A percentile compares a stretch with the other conserved stretches of the same genome.
phyloP scores from a whole-genome alignment of 2,888 invertebrate species.

The Anorthoa munda region DNA sequence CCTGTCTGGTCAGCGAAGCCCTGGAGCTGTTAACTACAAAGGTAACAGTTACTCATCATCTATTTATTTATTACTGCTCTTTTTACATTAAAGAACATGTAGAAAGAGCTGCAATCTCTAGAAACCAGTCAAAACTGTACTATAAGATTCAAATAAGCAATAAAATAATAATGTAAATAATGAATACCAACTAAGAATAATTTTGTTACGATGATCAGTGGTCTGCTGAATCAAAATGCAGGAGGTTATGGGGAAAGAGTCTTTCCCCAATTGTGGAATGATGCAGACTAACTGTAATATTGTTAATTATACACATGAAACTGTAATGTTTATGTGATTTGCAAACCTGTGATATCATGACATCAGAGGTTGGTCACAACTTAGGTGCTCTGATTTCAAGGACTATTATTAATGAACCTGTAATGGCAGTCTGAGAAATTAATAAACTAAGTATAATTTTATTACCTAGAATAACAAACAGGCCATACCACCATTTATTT shows the following conservation, averaged over 20 bases:
- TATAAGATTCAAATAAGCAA: not conserved
- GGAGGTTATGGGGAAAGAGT: not conserved
- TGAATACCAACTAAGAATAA: not conserved
- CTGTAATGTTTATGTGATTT: constrained; percentile 10
- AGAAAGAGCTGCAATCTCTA: not conserved
- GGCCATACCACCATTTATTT: not conserved
- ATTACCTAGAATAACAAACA: not conserved
- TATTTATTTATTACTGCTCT: not conserved
- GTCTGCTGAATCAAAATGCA: not conserved
- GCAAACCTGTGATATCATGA: constrained; percentile 1
- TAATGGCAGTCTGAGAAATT: not conserved
- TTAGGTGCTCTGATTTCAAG: constrained; percentile 6
- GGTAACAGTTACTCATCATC: constrained; percentile 80
- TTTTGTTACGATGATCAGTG: not conserved
- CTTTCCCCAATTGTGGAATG: not conserved
- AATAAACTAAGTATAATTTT: not conserved
- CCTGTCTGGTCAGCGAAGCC: constrained; percentile 93
- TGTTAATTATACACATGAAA: constrained; percentile 19
- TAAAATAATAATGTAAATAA: constrained; percentile 9
- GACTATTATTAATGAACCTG: not conserved
- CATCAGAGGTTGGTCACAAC: constrained; percentile 3
- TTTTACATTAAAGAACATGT: not conserved
- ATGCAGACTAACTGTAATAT: not conserved
- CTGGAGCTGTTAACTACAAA: constrained; percentile 94
- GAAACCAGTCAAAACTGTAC: not conserved